Conservation (phyloP, 2,888 invertebrate genomes). For the Pandemis heparana region DNA sequence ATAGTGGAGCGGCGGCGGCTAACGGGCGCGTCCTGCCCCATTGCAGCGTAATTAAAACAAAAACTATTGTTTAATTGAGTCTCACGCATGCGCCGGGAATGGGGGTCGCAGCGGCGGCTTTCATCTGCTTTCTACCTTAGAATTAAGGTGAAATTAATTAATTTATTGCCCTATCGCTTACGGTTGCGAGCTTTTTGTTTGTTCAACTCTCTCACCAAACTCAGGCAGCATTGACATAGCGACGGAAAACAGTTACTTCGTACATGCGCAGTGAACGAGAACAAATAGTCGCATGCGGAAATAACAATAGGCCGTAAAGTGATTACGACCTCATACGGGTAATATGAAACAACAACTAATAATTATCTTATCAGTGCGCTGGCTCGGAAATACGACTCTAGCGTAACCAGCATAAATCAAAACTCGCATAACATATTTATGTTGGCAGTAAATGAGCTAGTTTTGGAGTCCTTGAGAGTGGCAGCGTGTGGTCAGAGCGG, state of each 20-base stretch:
- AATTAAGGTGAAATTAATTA: conserved; percentile 42
- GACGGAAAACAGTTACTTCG: not conserved
- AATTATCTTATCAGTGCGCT: conserved; percentile 25
- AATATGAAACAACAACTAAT: conserved; percentile 6
- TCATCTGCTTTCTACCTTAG: conserved; percentile 38
- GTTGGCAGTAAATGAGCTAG: not conserved
- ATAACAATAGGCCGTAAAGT: conserved; percentile 25
- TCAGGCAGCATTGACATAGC: conserved; percentile 26
- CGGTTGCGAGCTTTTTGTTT: conserved; percentile 36
- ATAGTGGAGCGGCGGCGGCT: conserved; percentile 42
- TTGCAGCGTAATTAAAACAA: conserved; percentile 62
- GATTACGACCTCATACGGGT: conserved; percentile 25
- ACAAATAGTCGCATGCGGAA: conserved; percentile 8
- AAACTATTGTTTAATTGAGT: conserved; percentile 54
- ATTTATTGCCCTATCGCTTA: conserved; percentile 40
- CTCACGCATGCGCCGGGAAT: conserved; percentile 37
- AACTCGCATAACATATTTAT: not conserved
- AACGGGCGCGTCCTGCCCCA: conserved; percentile 59
- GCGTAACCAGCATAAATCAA: not conserved
- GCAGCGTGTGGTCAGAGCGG: conserved; percentile 9
- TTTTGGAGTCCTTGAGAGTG: not conserved
- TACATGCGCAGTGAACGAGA: not conserved
- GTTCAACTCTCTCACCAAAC: conserved; percentile 23
- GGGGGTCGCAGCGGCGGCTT: conserved; percentile 26
- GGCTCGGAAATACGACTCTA: not conserved